A percentile compares a stretch with the other conserved stretches of the same genome.
phyloP scores from a whole-genome alignment of 2,797 vertebrate genomes.

The Danio albolineatus region DNA sequence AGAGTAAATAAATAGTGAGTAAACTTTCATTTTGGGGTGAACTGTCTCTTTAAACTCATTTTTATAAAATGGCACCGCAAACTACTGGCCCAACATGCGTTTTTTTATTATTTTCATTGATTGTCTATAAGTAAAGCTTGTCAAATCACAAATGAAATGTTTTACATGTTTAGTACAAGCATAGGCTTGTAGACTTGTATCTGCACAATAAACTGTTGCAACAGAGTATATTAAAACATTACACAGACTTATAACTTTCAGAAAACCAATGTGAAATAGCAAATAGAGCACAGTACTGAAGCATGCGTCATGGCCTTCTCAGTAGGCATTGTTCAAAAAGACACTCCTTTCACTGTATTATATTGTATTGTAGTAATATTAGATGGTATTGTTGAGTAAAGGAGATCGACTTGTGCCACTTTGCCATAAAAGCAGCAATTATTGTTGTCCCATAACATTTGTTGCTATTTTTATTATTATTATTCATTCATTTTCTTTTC shows the following conservation, averaged over 20 bases:
- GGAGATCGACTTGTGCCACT: background rate
- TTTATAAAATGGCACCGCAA: no score
- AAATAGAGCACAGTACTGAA: background rate
- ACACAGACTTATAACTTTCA: no score
- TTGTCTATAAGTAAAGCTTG: no score
- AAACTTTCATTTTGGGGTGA: no score
- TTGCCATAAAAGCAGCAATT: background rate
- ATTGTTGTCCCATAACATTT: background rate
- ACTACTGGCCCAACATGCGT: no score
- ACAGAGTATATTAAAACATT: background rate
- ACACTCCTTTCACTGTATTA: background rate
- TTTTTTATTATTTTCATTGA: no score
- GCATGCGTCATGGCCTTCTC: background rate
- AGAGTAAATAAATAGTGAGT: no score
- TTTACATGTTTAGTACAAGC: background rate
- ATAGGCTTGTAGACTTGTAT: background rate
- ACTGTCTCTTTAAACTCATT: no score
- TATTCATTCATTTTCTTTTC: no score
- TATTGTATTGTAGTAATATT: background rate
- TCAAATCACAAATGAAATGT: no score
- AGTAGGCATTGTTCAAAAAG: background rate
- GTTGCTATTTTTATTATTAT: no score
- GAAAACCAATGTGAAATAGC: slow-evolving; percentile 3
- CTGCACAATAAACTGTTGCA: background rate
- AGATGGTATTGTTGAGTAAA: background rate